phyloP scores from a whole-genome alignment of 2,113 vertebrate genomes.

The Rostratula benghalensis region DNA sequence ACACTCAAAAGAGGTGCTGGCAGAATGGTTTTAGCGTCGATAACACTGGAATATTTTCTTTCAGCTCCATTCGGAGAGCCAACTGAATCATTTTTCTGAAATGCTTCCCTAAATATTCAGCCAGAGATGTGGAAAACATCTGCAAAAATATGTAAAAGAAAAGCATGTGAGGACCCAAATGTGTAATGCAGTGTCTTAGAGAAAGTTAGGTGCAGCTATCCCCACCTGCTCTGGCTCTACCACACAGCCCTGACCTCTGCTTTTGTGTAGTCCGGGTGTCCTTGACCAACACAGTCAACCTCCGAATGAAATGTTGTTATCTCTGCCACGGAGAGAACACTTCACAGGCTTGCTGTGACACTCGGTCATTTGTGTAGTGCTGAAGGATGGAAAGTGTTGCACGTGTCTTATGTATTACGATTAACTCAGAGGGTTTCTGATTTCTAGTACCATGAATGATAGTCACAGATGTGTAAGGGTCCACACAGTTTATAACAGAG shows the following conservation, averaged over 20 bases:
- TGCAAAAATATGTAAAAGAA: background rate
- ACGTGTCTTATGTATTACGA: conserved; percentile 21
- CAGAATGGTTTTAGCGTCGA: background rate
- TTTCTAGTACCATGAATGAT: background rate
- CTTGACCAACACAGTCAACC: background rate
- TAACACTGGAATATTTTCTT: background rate
- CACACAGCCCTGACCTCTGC: background rate
- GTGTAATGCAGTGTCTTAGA: background rate
- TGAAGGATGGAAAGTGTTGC: background rate
- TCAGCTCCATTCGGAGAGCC: background rate
- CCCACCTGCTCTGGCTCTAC: background rate
- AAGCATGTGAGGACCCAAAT: background rate
- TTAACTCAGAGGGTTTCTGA: background rate
- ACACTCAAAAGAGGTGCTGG: background rate
- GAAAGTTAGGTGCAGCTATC: background rate
- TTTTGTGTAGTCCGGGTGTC: background rate
- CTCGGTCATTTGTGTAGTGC: background rate
- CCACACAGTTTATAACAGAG: background rate
- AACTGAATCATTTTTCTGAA: conserved; percentile 15
- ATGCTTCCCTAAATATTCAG: background rate
- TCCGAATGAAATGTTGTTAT: background rate
- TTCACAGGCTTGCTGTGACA: background rate
- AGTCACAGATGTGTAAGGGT: background rate
- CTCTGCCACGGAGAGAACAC: background rate
- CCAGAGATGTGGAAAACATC: background rate